phyloP scores from a whole-genome alignment of 2,113 vertebrate genomes.

The Merops nubicus region DNA sequence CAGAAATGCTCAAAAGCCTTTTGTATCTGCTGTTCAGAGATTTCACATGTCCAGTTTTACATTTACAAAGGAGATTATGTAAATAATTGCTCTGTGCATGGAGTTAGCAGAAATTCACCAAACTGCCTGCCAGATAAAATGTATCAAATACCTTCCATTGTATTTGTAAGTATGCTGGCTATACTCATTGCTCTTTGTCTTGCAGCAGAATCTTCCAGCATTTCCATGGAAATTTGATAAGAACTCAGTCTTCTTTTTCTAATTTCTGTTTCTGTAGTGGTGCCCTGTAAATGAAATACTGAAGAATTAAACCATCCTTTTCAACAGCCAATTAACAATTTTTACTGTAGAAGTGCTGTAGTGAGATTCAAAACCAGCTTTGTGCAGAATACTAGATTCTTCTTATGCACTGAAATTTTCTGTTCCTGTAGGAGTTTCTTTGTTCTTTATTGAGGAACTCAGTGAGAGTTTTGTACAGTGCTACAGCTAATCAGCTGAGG shows the following conservation, averaged over 20 bases:
- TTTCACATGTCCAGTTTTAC: neutral
- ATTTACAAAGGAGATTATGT: neutral
- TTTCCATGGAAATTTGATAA: constrained; percentile 86
- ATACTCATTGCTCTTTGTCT: constrained; percentile 91
- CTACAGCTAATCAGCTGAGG: neutral
- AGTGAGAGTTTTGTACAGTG: neutral
- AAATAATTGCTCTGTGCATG: neutral
- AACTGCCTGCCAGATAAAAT: neutral
- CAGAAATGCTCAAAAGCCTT: neutral
- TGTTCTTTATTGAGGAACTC: neutral
- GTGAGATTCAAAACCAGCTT: constrained; percentile 13
- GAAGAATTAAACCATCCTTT: constrained; percentile 54
- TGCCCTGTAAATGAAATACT: constrained; percentile 80
- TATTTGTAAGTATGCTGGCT: constrained; percentile 93
- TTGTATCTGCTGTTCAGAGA: neutral
- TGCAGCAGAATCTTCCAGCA: constrained; percentile 82
- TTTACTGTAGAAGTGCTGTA: neutral
- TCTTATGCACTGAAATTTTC: neutral
- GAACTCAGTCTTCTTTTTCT: constrained; percentile 84
- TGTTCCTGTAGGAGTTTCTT: neutral
- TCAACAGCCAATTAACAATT: neutral
- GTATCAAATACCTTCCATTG: constrained; percentile 87
- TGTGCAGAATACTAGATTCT: neutral
- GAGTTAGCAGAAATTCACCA: neutral
- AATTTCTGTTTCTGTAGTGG: constrained; percentile 86